A percentile compares a stretch with the other conserved stretches of the same genome.
These are phyloP conservation scores for Xiphorhynchus erythropygius DNA, from an alignment of 2,797 vertebrate genomes.

Conservation along the genomic window DNA sequence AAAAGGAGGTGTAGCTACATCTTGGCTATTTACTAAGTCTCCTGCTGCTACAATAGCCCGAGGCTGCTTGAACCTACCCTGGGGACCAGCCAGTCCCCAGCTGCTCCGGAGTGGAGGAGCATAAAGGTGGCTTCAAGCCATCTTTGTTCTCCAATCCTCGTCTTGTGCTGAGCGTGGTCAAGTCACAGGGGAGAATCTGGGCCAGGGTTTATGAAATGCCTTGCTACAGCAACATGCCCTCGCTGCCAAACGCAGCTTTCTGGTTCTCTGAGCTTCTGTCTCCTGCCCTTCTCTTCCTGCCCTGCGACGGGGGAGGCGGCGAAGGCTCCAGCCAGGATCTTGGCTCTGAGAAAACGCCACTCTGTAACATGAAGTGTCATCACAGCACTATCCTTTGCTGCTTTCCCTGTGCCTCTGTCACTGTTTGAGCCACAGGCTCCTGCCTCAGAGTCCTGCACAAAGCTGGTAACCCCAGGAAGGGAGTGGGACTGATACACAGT, in stretches of 20 bases:
- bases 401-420: fast-evolving
- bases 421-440: background rate
- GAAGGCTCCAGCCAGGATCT: background rate
- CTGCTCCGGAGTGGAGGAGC: background rate
- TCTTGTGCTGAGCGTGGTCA: background rate
- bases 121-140: slow-evolving; percentile 60
- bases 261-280: background rate
- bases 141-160: background rate
- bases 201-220: background rate
- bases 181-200: background rate
- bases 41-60: background rate
- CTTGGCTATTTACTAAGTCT: background rate
- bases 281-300: background rate
- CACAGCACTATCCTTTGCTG: background rate
- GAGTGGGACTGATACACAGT: fast-evolving
- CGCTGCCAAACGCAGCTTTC: background rate
- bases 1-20: background rate
- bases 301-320: background rate
- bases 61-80: background rate
- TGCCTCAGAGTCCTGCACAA: background rate
- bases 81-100: slow-evolving; percentile 31
- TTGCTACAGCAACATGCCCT: background rate
- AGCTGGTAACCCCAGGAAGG: background rate
- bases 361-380: background rate
- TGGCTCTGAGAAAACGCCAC: background rate